These are phyloP conservation scores for Chiroxiphia lanceolata DNA, from an alignment of 2,797 vertebrate genomes.

Conservation along the genomic window DNA sequence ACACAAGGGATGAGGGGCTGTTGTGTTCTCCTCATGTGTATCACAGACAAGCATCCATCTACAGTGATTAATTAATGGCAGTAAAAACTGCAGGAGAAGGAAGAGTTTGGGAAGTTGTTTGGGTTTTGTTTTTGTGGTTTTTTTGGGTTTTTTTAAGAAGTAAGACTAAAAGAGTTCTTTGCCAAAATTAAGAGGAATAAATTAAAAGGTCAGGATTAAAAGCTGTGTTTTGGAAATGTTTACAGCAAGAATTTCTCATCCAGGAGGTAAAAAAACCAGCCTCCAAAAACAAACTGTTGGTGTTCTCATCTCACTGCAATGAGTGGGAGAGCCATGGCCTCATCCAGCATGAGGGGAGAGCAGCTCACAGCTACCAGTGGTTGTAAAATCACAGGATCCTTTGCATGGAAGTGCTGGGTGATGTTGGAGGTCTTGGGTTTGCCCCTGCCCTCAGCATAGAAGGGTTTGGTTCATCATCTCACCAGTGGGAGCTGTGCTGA, in stretches of 20 bases:
- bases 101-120: not conserved
- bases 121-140: not conserved
- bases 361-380: not conserved
- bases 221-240: not conserved
- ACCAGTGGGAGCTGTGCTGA: not conserved
- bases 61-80: not conserved
- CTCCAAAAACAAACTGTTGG: accelerated
- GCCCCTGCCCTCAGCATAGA: accelerated
- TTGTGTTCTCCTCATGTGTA: not conserved
- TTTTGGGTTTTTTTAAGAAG: not conserved
- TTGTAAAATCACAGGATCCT: not conserved
- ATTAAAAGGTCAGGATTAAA: not conserved
- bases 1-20: not conserved
- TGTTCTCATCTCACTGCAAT: accelerated
- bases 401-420: not conserved
- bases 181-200: not conserved
- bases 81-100: not conserved
- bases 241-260: not conserved
- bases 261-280: accelerated
- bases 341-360: not conserved
- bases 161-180: not conserved
- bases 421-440: accelerated
- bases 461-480: not conserved
- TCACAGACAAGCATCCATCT: not conserved
- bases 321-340: accelerated